Base-by-base conservation (phyloP, 2,113 vertebrate species). In the Ctenomys sociabilis region DNA sequence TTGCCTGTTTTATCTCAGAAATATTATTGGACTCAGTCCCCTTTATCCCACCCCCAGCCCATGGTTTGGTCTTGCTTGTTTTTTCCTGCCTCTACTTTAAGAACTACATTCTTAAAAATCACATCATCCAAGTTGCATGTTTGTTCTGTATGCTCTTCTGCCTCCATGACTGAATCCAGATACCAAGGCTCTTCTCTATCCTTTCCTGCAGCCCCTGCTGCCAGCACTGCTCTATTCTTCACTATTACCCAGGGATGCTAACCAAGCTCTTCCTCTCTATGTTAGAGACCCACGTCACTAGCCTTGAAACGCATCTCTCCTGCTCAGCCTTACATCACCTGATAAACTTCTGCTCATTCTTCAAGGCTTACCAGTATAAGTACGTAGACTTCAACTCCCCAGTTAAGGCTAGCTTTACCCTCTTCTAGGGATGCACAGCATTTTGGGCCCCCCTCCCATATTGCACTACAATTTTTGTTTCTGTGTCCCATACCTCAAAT, bases 81-180 rank as follows among this genome's bases (percentile, higher is more conserved):
- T 12, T 61, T 35, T 57, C 8, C 30, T 94, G 8, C 21, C 64
- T 84, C 8, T 2, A 84, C 40, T 63, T 73, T 26, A 37, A 87
- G 63, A 96, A 96, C 73, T 40, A 73, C 9, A 57, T 61, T 87
- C 68, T 82, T 80, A 10, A 95, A 86, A 92, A 57, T 26, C 87
- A 80, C 37, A 63, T 59, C 73, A 85, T 70, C 59, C 59, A 85
- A 82, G 49, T 22, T 35, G 37, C 61, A 22, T 61, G 35, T 45
- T 1, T 52, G 78, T 54, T 17, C 24, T 28, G 59, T 77, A 43
- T n/a, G 70, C 63, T 22, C 24, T 17, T 86, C 28, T 57, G 13
- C 43, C 72, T 64, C 90, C 26, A n/a, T 3, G 10, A 57, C 78
- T 10, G 54, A 66, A 37, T 45, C 45, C 57, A 24, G 11, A 1